Evolutionary conservation across 2,797 vertebrate genomes (phyloP), one percentile per base, ranked within the genome.

Genomic region (Distichodus sexfasciatus): DNA sequence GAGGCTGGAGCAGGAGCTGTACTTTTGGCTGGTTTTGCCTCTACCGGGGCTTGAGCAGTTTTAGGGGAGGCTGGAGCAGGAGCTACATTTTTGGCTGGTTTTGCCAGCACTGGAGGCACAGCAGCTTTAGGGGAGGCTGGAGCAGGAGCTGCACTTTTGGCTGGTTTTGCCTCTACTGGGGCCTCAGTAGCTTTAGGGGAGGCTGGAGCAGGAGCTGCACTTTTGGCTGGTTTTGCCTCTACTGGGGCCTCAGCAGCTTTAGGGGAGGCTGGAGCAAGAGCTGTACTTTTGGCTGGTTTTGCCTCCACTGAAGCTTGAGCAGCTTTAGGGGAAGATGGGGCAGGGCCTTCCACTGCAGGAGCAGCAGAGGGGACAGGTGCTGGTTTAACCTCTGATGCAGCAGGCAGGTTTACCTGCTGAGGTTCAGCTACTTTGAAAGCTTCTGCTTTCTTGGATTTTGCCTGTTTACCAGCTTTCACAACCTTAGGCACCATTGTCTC

Each of bases 401-500:
- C 48, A n/a, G 23, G 12, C 11, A 14, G 3, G 9, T 24, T 12
- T 5, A 7, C 47, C 23, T 61, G 57, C 38, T 64, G 64, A 75
- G 85, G 48, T 59, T 80, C 65, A 58, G 84, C 46, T 68, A 71
- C 72, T 19, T 82, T 79, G 80, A 90, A 90, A 14, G 55, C 73
- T 70, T 88, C 87, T 58, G 50, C 81, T 77, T 90, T 90, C 69
- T 86, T 89, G 66, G 76, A 6, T 72, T 90, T 92, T 57, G 78
- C 88, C 74, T 90, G 89, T 84, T 92, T 92, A 14, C 89, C 86
- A 83, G 87, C 90, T 74, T 91, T 92, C 9, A 92, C 85, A 75
- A 91, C 86, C 76, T 89, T 93, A 3, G 91, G 87, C 69, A 69
- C 41, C 1, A 68, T 63, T 31, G 78, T 74, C 15, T 77, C 78